These are phyloP conservation scores for Hydrolagus colliei DNA, from an alignment of 2,797 vertebrate species.

Conservation along the genomic window DNA sequence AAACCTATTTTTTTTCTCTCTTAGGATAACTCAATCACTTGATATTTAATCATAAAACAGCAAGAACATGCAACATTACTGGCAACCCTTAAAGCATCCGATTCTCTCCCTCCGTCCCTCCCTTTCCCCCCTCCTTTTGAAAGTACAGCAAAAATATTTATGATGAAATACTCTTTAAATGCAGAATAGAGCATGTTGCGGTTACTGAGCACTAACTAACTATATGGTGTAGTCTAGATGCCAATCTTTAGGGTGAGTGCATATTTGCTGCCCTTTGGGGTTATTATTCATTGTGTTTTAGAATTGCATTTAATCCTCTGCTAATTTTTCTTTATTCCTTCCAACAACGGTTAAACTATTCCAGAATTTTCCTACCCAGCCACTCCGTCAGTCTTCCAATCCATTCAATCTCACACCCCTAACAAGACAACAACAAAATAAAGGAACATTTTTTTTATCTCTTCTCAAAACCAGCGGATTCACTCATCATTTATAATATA, in stretches of 20 bases:
- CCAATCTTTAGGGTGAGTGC: neutral
- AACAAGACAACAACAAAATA: neutral
- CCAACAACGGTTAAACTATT: neutral
- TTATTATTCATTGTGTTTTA: neutral
- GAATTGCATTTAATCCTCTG: conserved; percentile 11
- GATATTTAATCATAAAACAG: neutral
- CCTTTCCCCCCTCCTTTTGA: neutral
- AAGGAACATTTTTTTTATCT: neutral
- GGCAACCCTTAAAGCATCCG: neutral
- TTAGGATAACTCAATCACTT: too few relatives aligned
- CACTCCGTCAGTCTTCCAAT: neutral
- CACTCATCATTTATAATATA: neutral
- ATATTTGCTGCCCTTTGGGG: neutral
- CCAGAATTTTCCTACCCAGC: conserved; percentile 9
- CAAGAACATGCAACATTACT: conserved; percentile 17
- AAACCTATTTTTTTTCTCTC: too few relatives aligned
- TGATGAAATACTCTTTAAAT: neutral
- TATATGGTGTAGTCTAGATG: neutral
- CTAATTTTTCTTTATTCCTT: neutral
- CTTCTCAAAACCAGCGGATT: neutral
- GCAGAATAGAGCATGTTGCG: neutral
- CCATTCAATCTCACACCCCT: neutral
- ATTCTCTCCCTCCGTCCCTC: neutral
- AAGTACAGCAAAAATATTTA: conserved; percentile 1
- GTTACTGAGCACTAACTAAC: too few relatives aligned